Base-by-base conservation (phyloP, 2,797 vertebrate genomes). In the Myotis planiceps region DNA sequence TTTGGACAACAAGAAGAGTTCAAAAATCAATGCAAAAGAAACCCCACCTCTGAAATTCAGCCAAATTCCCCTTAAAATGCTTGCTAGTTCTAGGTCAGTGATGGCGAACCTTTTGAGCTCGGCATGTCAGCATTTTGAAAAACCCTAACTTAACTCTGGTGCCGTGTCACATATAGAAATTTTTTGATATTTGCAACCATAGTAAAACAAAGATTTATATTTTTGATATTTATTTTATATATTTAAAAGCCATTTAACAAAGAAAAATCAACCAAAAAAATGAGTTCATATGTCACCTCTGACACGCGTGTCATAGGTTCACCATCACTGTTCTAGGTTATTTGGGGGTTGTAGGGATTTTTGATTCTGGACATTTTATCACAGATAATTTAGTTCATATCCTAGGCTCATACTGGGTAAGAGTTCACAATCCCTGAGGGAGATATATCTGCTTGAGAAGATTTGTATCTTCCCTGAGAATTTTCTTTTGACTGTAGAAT, bases 331-430 rank as follows among this genome's bases (percentile, higher is more conserved):
- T 55, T 94, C 63, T 75, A 42, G 45, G 2, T 53, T 83, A 18
- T 55, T 93, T 19, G 23, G 3, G 3, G 9, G 1, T 58, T 92
- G 71, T 90, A 96, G 32, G 71, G 60, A 76, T 87, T 93, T 96
- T 93, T 92, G 9, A 89, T 93, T 94, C 71, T 80, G 74, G 68
- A 72, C 4, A 63, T 83, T 93, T 97, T 39, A 95, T 93, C 65
- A 83, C n/a, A 81, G 65, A n/a, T 85, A 81, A 75, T 93, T 94
- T 74, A 84, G 29, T 14, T 92, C 72, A 82, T 88, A 58, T 45
- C 45, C 8, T n/a, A 27, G 25, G 37, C 15, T 37, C 23, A 39
- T 25, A 45, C 9, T 86, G 49, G 9, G 18, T 34, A 82, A 79
- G 90, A 88, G 78, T 60, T 93, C 66, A 81, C 32, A 60, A 87